Base-by-base conservation (phyloP, 2,888 invertebrate species). In the Nyleta sp. region DNA sequence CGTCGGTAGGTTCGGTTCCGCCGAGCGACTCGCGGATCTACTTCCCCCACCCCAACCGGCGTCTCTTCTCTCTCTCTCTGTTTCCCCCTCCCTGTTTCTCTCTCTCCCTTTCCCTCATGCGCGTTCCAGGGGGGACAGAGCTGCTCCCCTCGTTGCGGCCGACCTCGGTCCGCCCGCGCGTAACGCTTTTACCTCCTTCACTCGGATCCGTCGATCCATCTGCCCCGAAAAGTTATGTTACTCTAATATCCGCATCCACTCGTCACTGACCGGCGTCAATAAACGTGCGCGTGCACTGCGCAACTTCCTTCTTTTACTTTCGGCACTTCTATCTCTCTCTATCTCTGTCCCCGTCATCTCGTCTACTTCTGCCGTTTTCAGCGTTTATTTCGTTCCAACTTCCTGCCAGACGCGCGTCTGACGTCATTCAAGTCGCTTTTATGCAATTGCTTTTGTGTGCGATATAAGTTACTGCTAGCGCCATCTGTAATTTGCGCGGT, bases 191-290 rank as follows among this genome's bases (percentile, higher is more conserved):
- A 79, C 80, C 80, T 82, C 79, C 78, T 78, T 77, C 76, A 44
- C 67, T 59, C 44, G 46, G 57, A 55, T 71, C 68, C 67, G 59
- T 60, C 62, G 72, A 52, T 53, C 33, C 67, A 52, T 71, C 78
- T 70, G 46, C 74, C 59, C 70, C 78, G 52, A 68, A 72, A 72
- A 62, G 60, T 78, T 70, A 73, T 78, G 78, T 68, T 78, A 48
- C 73, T 78, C 78, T 78, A 78, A 78, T 78, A 78, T 70, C 73
- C 64, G 65, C 50, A 73, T 78, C 74, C 73, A 78, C 73, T 70
- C 68, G 78, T 74, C 64, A 74, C 78, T 78, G 78, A 78, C 78
- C 78, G 78, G 73, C 74, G 64, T 78, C 73, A 73, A 78, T 68
- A 76, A 70, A 76, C 48, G 70, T 33, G 52, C 67, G 38, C 60